phyloP scores from a whole-genome alignment of 2,113 vertebrate genomes.

The Murina feae region DNA sequence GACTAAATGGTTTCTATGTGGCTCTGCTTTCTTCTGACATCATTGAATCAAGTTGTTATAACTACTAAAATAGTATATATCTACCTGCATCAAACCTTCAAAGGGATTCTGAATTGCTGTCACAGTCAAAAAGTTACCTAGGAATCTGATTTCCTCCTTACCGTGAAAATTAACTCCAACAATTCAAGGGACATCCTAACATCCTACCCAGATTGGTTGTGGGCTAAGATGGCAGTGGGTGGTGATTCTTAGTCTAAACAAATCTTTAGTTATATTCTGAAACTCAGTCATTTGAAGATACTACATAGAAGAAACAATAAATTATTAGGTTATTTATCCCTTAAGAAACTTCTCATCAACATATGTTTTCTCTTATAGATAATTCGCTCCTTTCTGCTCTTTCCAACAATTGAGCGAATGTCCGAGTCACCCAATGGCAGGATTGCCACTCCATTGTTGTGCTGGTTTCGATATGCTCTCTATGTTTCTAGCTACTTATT shows the following conservation, averaged over 20 bases:
- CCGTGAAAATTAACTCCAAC: background rate
- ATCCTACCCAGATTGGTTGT: background rate
- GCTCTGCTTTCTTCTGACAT: constrained; percentile 62
- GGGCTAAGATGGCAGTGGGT: background rate
- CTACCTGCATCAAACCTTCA: background rate
- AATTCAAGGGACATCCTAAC: background rate
- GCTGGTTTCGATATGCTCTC: constrained; percentile 87
- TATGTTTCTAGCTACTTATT: constrained; percentile 88
- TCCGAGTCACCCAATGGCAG: constrained; percentile 89
- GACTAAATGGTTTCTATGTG: background rate
- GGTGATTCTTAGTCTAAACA: background rate
- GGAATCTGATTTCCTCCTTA: background rate
- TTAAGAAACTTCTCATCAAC: constrained; percentile 4
- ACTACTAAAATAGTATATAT: background rate
- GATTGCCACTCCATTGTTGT: constrained; percentile 89
- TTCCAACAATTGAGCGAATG: constrained; percentile 96
- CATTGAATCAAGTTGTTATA: background rate
- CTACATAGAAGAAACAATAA: background rate
- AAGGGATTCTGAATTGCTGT: background rate
- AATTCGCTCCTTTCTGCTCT: constrained; percentile 89
- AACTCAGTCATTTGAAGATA: background rate
- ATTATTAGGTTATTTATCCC: background rate
- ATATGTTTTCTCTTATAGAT: constrained; percentile 79
- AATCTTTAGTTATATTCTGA: background rate
- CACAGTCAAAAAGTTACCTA: background rate